A percentile compares a stretch with the other conserved stretches of the same genome.
These are phyloP conservation scores for Chrysodeixis includens DNA, from an alignment of 2,888 invertebrate species.

Conservation along the genomic window DNA sequence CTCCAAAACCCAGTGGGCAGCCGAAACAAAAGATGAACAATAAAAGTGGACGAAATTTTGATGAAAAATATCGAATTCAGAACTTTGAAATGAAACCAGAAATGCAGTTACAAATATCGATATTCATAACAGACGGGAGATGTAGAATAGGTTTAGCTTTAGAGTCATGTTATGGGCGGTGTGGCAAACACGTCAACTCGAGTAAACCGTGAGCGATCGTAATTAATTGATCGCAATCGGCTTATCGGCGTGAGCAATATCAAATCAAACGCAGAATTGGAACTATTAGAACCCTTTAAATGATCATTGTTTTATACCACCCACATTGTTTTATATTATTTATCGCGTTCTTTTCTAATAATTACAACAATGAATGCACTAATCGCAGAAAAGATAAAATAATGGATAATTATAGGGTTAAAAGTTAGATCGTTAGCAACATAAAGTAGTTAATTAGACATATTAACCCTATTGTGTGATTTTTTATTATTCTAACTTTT, in stretches of 20 bases:
- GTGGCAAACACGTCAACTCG: conserved; percentile 4
- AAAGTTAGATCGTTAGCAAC: not conserved
- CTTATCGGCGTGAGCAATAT: not conserved
- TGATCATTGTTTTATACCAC: not conserved
- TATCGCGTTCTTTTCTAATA: not conserved
- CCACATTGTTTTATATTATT: not conserved
- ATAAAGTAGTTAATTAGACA: too few species aligned
- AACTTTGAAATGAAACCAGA: too few species aligned
- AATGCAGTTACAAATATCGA: conserved; percentile 3
- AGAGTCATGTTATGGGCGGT: not conserved
- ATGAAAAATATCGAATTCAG: too few species aligned
- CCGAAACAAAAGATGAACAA: too few species aligned
- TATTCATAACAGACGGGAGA: not conserved
- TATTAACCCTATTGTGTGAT: too few species aligned
- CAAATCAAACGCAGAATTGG: not conserved
- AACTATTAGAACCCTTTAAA: not conserved
- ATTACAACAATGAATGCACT: not conserved
- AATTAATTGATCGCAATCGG: not conserved
- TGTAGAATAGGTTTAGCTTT: not conserved
- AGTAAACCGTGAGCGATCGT: conserved; percentile 4
- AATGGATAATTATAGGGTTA: too few species aligned
- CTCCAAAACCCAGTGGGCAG: not conserved
- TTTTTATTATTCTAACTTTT: too few species aligned
- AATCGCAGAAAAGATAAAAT: not conserved
- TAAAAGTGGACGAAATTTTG: too few species aligned